phyloP scores from a whole-genome alignment of 2,797 vertebrate genomes.

The Carcharodon carcharias region DNA sequence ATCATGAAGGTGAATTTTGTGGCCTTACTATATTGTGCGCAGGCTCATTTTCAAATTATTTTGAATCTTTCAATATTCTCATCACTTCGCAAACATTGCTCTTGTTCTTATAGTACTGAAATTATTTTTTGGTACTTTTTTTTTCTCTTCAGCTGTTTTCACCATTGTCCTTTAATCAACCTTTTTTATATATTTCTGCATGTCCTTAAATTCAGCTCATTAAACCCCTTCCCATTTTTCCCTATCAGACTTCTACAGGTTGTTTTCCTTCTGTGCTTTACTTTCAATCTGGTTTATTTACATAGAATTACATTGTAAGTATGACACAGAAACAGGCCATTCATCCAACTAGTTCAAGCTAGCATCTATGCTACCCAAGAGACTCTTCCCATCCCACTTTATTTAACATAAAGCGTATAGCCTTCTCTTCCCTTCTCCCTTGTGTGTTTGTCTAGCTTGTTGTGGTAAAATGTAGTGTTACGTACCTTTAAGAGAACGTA shows the following conservation, averaged over 20 bases:
- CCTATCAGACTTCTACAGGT: not conserved
- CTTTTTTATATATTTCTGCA: not conserved
- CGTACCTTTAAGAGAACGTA: too few relatives aligned
- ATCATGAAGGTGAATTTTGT: too few relatives aligned
- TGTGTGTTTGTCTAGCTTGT: not conserved
- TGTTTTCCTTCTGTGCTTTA: not conserved
- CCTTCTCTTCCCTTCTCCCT: not conserved
- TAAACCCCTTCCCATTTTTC: not conserved
- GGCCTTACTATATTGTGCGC: too few relatives aligned
- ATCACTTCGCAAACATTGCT: not conserved
- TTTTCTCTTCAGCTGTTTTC: not conserved
- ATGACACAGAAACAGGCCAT: not conserved
- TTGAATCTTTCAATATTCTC: not conserved
- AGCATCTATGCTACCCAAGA: not conserved
- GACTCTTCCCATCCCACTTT: too few relatives aligned
- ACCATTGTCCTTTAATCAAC: not conserved
- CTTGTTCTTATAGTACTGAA: not conserved
- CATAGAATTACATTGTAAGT: not conserved
- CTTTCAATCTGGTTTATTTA: not conserved
- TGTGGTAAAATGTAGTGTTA: too few relatives aligned
- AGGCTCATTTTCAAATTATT: too few relatives aligned
- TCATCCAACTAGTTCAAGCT: not conserved
- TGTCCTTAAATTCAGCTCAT: not conserved
- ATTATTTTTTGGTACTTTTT: not conserved
- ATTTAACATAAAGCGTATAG: not conserved